These are phyloP conservation scores for Troides aeacus DNA, from an alignment of 2,888 invertebrate genomes.

Conservation along the genomic window DNA sequence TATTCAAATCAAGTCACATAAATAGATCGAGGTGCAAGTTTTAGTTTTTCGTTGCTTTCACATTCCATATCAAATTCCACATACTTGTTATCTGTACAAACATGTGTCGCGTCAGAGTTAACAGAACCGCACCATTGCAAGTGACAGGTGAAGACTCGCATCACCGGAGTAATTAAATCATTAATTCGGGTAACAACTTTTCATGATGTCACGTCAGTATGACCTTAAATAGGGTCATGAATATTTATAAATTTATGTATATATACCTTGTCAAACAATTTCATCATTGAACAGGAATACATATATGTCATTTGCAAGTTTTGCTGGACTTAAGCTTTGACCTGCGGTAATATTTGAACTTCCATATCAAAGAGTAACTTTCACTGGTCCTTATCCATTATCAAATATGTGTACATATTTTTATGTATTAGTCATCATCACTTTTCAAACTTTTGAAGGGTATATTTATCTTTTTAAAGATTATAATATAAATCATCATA, in stretches of 20 bases:
- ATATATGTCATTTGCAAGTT: too few relatives aligned
- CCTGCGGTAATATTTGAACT: too few relatives aligned
- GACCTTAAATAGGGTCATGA: conserved; percentile 17
- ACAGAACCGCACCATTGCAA: conserved; percentile 19
- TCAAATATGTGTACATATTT: too few relatives aligned
- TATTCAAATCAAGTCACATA: neutral
- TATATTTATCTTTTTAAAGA: too few relatives aligned
- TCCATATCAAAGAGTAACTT: too few relatives aligned
- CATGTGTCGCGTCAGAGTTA: conserved; percentile 23
- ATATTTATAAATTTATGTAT: conserved; percentile 9
- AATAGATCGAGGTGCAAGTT: neutral
- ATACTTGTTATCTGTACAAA: conserved; percentile 24
- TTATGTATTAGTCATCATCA: too few relatives aligned
- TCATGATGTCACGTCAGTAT: conserved; percentile 19
- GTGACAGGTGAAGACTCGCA: conserved; percentile 26
- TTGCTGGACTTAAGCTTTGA: too few relatives aligned
- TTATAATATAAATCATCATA: too few relatives aligned
- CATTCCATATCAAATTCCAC: conserved; percentile 26
- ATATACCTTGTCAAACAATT: neutral
- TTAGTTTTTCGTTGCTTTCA: conserved; percentile 21
- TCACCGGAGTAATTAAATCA: conserved; percentile 29
- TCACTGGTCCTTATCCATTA: too few relatives aligned
- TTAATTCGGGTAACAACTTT: conserved; percentile 25
- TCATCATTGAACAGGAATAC: too few relatives aligned
- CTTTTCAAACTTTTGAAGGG: too few relatives aligned